Percentiles rank a stretch among this genome's conserved stretches.
These are phyloP conservation scores for Lingula anatina DNA, from an alignment of 2,888 invertebrate species.

Conservation along the genomic window DNA sequence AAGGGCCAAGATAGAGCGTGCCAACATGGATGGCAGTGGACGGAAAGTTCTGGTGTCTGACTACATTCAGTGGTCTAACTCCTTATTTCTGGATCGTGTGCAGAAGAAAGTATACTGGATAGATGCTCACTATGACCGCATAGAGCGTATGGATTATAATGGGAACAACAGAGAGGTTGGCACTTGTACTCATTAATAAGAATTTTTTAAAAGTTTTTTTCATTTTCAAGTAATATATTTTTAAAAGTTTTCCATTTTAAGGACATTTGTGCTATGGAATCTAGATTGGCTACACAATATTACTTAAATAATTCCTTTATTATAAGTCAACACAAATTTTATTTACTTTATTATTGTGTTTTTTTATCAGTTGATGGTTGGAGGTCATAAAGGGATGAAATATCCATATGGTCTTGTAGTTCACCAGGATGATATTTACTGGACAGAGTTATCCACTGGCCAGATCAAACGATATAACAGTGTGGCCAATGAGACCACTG, in stretches of 20 bases:
- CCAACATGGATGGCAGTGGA: constrained; percentile 93
- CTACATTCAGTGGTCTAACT: constrained; percentile 69
- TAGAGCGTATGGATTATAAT: constrained; percentile 15
- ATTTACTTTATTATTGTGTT: too few species aligned
- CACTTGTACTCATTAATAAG: too few species aligned
- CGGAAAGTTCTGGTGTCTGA: constrained; percentile 58
- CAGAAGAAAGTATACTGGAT: constrained; percentile 23
- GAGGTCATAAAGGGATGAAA: constrained; percentile 55
- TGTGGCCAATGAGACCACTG: constrained; percentile 1
- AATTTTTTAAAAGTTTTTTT: too few species aligned
- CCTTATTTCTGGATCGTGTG: constrained; percentile 61
- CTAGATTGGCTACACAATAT: too few species aligned
- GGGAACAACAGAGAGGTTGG: too few species aligned
- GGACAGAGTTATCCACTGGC: constrained; percentile 73
- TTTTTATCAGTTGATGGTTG: too few species aligned
- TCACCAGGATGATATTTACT: constrained; percentile 78
- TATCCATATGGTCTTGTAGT: constrained; percentile 78
- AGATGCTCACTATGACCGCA: constrained; percentile 23
- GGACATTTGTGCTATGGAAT: too few species aligned
- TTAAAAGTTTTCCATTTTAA: too few species aligned
- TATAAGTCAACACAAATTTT: too few species aligned
- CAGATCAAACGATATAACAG: constrained; percentile 15
- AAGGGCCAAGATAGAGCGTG: constrained; percentile 82
- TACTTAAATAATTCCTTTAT: too few species aligned
- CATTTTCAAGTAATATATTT: too few species aligned